These are phyloP conservation scores for Labrus mixtus DNA, from an alignment of 2,113 vertebrate species.

Conservation along the genomic window DNA sequence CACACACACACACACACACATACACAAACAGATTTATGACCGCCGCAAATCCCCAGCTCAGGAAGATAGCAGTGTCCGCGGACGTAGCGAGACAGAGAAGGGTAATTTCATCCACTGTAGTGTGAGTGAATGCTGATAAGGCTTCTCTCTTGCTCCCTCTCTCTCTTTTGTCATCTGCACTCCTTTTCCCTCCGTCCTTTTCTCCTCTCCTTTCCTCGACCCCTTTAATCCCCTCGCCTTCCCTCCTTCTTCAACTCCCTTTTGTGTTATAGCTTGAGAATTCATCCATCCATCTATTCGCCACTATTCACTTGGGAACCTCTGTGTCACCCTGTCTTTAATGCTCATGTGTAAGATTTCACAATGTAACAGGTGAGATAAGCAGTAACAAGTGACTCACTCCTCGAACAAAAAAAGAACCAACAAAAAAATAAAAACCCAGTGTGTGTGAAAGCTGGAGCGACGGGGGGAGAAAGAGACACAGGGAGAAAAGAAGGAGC, in stretches of 20 bases:
- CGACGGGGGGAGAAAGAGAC: slow-evolving; percentile 16
- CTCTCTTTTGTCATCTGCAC: slow-evolving; percentile 32
- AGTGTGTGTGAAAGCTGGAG: background rate
- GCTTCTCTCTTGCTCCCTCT: slow-evolving; percentile 3
- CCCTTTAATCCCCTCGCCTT: slow-evolving; percentile 29
- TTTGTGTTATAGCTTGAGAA: slow-evolving; percentile 17
- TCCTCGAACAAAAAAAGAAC: background rate
- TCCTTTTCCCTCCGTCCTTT: background rate
- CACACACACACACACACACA: slow-evolving; percentile 2
- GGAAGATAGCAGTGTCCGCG: slow-evolving; percentile 61
- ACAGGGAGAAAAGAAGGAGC: slow-evolving; percentile 33
- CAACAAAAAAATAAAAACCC: no score
- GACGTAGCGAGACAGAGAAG: slow-evolving; percentile 64
- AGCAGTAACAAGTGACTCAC: slow-evolving; percentile 24
- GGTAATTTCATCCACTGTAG: slow-evolving; percentile 73
- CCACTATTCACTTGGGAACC: background rate
- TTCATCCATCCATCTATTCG: background rate
- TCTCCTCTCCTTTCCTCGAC: slow-evolving; percentile 23
- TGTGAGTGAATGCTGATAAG: slow-evolving; percentile 71
- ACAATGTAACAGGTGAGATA: slow-evolving; percentile 32
- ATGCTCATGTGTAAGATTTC: slow-evolving; percentile 17
- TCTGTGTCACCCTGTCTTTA: slow-evolving; percentile 18
- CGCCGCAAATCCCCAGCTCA: slow-evolving; percentile 53
- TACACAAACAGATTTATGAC: slow-evolving; percentile 68
- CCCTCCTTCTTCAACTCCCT: background rate